phyloP scores from a whole-genome alignment of 2,888 invertebrate species.

The Drosophila siamana region DNA sequence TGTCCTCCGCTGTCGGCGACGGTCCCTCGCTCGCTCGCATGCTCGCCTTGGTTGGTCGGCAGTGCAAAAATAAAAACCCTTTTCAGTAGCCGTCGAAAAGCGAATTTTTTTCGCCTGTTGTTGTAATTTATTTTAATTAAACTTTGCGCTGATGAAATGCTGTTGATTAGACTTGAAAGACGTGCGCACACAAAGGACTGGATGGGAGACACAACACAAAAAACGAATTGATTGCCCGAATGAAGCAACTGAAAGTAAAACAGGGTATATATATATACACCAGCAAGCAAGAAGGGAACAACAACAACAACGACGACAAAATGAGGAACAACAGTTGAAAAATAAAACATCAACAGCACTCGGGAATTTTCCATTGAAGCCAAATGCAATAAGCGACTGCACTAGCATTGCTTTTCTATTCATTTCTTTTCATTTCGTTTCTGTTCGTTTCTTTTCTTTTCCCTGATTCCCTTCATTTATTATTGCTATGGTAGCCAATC shows the following conservation, averaged over 20 bases:
- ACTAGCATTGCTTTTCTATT: background rate
- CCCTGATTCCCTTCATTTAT: slow-evolving; percentile 11
- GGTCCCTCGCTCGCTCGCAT: slow-evolving; percentile 4
- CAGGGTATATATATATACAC: no score
- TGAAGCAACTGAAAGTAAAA: slow-evolving; percentile 2
- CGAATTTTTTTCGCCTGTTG: slow-evolving; percentile 54
- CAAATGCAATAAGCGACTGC: slow-evolving; percentile 32
- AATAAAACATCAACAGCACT: background rate
- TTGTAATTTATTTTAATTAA: slow-evolving; percentile 79
- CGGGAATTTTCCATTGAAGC: background rate
- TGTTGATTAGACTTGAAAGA: slow-evolving; percentile 75
- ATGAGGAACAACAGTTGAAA: slow-evolving; percentile 1
- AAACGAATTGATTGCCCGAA: slow-evolving; percentile 20
- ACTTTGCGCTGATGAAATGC: slow-evolving; percentile 78
- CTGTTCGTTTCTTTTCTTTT: background rate
- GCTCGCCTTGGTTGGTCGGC: background rate
- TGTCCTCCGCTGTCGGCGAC: slow-evolving; percentile 32
- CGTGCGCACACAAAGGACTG: slow-evolving; percentile 41
- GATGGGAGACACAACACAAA: slow-evolving; percentile 23
- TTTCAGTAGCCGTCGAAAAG: slow-evolving; percentile 36
- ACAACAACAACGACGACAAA: no score
- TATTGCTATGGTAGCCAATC: slow-evolving; percentile 24
- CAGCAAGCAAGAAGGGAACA: background rate
- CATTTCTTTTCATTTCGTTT: background rate
- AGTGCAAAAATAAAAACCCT: slow-evolving; percentile 62